Base-by-base conservation (phyloP, 1,140 invertebrate species). In the Bombus waltoni region DNA sequence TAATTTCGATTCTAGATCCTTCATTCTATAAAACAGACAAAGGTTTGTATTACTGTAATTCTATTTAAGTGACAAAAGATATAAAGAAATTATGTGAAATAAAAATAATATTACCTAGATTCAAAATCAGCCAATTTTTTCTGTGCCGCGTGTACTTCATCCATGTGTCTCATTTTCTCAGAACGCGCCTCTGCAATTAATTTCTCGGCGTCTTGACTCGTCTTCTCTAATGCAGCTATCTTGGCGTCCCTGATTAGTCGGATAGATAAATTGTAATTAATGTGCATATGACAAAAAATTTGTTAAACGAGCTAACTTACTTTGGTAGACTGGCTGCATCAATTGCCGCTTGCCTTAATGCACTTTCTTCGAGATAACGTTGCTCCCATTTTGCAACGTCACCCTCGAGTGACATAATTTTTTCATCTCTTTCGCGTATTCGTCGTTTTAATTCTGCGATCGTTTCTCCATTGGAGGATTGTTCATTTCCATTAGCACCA, bases 361-460 rank as follows among this genome's bases (percentile, higher is more conserved):
- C 97, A 88, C 97, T 97, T 94, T 98, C 98, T 94, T 98, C 98
- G 13, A 98, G 95, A 94, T 98, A 98, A 72, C 97, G 96, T 95
- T 98, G 98, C 94, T 98, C 98, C 97, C 98, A 98, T 94, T 98
- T 98, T 73, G 97, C 96, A 82, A 97, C 97, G 92, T 98, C 98
- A 8, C 97, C 97, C 94, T 98, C 98, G 44, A 98, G 94, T 35
- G 96, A 96, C 96, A 98, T 97, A 62, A 98, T 97, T 90, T 97
- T 97, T 94, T 98, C 97, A 93, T 98, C 97, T 81, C 97, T 96
- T 93, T 98, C 97, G 44, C 97, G 96, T 70, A 98, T 90, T 92
- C 96, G 94, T 85, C 97, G 94, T 89, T 97, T 97, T 81, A 97
- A 93, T 88, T 97, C 97, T 1, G 96, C 95, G 83, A 96, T 96